These are phyloP conservation scores for Malurus alboscapulatus DNA, from an alignment of 2,113 vertebrate genomes.

Conservation along the genomic window DNA sequence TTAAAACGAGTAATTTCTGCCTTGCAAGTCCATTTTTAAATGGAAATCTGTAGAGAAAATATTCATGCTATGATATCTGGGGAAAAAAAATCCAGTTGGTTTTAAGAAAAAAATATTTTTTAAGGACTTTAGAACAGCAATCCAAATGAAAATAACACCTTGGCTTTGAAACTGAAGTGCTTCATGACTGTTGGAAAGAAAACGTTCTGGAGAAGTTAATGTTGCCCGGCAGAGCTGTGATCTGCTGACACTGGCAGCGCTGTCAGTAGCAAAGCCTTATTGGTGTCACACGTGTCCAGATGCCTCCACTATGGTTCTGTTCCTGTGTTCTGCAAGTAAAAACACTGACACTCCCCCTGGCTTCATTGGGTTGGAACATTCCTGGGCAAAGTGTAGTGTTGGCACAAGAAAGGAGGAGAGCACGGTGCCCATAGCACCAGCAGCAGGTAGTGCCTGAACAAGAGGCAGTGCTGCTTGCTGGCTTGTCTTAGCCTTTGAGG, in stretches of 20 bases:
- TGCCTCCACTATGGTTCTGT: not conserved
- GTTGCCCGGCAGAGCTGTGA: accelerated
- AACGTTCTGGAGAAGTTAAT: not conserved
- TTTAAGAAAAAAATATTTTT: not conserved
- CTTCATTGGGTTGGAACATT: not conserved
- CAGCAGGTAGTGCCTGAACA: not conserved
- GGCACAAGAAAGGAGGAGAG: not conserved
- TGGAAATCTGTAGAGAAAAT: not conserved
- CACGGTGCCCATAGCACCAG: accelerated
- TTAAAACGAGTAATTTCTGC: not conserved
- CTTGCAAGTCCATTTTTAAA: not conserved
- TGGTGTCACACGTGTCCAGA: not conserved
- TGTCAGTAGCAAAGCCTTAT: not conserved
- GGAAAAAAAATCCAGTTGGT: not conserved
- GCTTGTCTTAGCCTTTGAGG: not conserved
- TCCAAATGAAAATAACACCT: not conserved
- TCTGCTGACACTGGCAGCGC: not conserved
- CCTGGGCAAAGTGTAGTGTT: not conserved
- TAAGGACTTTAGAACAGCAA: not conserved
- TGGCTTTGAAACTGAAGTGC: not conserved
- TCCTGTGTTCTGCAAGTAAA: not conserved
- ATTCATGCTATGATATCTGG: not conserved
- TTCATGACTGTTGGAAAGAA: not conserved
- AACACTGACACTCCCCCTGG: not conserved
- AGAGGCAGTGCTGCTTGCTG: not conserved